Conservation (phyloP, 2,888 invertebrate species). For the Xestoiulus laeticollis region DNA sequence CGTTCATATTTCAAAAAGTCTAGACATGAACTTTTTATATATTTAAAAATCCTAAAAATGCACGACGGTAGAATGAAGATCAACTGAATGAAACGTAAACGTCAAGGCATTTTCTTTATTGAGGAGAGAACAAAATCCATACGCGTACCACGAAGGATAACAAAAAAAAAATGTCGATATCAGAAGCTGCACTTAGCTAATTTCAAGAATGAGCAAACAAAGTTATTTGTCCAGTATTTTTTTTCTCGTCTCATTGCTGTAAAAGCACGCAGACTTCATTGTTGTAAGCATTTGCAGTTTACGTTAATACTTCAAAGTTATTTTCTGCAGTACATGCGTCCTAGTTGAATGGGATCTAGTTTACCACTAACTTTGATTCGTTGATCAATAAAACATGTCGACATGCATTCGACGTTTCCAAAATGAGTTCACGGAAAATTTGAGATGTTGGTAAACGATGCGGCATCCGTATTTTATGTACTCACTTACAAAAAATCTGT, state of each 20-base stretch:
- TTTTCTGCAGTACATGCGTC: neutral
- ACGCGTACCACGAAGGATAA: neutral
- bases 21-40: neutral
- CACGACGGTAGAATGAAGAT: neutral
- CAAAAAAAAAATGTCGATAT: conserved; percentile 1
- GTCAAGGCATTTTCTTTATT: neutral
- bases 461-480: neutral
- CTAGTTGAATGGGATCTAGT: neutral
- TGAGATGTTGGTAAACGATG: neutral
- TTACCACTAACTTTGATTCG: conserved; percentile 33
- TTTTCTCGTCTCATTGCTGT: neutral
- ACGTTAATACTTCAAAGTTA: neutral
- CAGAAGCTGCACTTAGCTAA: neutral
- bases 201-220: neutral
- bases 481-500: neutral
- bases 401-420: neutral
- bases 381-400: neutral
- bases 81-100: neutral
- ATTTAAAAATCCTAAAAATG: neutral
- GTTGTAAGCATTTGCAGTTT: neutral
- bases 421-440: neutral
- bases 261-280: neutral
- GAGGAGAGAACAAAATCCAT: neutral
- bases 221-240: neutral
- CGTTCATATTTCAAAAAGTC: neutral